Evolutionary conservation across 2,797 vertebrate species (phyloP), one percentile per base, ranked within the genome.

Genomic region (Crax fasciolata): DNA sequence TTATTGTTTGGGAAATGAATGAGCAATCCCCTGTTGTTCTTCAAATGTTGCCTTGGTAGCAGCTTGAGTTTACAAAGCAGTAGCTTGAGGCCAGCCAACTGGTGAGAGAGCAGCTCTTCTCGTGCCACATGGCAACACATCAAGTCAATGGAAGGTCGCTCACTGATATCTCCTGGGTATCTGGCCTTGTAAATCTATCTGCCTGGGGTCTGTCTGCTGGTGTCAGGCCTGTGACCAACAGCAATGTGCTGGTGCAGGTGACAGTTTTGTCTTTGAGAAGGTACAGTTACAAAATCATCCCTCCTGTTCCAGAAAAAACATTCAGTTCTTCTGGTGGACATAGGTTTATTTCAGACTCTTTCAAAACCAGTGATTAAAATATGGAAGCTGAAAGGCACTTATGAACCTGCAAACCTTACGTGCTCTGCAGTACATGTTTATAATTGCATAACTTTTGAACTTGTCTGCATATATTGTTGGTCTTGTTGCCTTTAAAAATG

Each of bases 321-420:
- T 18, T 72, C 49, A 65, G 8, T 18, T 90, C 35, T 48, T 88
- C 57, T 32, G 27, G 70, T 66, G 35, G 24, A 17, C n/a, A 38
- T 10, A 13, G n/a, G 0, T 10, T 6, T 52, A 44, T 89, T 73
- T 70, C 79, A 66, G 63, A 8, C 30, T 65, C 4, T 89, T 90
- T 95, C 67, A 59, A 86, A 54, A 66, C 27, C 19, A 38, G 5
- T 57, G 61, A 85, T 93, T 91, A 93, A 93, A 93, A 48, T n/a
- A 44, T 1, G 11, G 32, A 68, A 39, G 80, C 46, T 83, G n/a
- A 79, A 92, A 88, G 38, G 28, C 41, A 18, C 73, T 84, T 83
- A 38, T 1, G 32, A 94, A 93, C 62, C 72, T 89, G 55, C 61
- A 92, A 57, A 62, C 41, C 66, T 94, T 66, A 87, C 87, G 71